Conservation (phyloP, 2,113 vertebrate genomes). For the Carassius gibelio region DNA sequence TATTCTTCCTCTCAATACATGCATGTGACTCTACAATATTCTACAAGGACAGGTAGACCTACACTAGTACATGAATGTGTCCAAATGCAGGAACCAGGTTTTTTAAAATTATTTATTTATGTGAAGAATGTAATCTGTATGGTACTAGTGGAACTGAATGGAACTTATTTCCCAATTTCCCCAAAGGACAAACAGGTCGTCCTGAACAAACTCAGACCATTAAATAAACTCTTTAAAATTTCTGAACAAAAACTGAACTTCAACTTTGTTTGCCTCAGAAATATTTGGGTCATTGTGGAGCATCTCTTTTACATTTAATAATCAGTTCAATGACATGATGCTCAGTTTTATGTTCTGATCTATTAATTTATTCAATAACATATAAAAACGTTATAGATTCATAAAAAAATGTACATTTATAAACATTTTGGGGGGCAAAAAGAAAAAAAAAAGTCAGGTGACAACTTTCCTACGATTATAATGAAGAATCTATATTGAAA, state of each 20-base stretch:
- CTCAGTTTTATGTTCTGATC: neutral
- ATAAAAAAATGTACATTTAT: too few relatives aligned
- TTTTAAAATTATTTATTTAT: too few relatives aligned
- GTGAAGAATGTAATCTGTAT: neutral
- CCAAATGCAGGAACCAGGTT: neutral
- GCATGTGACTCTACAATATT: conserved; percentile 9
- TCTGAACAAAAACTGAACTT: too few relatives aligned
- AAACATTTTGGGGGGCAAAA: too few relatives aligned
- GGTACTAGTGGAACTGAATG: neutral
- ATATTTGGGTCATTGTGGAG: neutral
- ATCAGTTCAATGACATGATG: neutral
- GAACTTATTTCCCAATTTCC: neutral
- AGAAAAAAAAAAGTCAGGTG: too few relatives aligned
- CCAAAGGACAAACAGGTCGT: neutral
- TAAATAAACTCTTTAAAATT: neutral
- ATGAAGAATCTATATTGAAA: too few relatives aligned
- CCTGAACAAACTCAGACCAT: neutral
- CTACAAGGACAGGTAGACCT: neutral
- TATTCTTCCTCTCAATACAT: conserved; percentile 43
- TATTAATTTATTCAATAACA: neutral
- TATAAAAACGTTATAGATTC: neutral
- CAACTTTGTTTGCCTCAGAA: neutral
- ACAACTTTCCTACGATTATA: too few relatives aligned
- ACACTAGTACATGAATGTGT: neutral
- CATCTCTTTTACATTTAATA: too few relatives aligned